phyloP scores from a whole-genome alignment of 2,797 vertebrate species.

The Dipus sagitta region DNA sequence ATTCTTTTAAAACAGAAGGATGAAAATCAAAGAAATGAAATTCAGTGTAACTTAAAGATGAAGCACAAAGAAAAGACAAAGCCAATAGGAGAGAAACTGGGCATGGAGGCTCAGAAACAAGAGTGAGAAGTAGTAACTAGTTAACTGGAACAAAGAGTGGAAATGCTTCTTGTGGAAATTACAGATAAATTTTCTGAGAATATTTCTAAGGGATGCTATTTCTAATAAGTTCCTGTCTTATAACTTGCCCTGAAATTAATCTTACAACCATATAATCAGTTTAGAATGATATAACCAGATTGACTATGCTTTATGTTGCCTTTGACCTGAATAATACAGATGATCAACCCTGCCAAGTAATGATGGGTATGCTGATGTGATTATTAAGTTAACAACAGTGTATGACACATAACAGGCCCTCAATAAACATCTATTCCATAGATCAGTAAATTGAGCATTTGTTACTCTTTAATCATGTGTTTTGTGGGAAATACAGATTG shows the following conservation, averaged over 20 bases:
- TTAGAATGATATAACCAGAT: too few relatives aligned
- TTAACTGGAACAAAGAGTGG: neutral
- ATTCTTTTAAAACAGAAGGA: neutral
- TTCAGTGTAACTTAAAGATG: neutral
- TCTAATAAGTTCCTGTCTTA: too few relatives aligned
- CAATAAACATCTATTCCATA: neutral
- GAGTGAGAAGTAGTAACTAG: neutral
- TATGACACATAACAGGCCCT: neutral
- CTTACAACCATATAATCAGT: too few relatives aligned
- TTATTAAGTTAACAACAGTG: neutral
- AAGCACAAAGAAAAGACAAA: neutral
- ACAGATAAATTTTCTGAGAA: too few relatives aligned
- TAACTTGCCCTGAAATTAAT: too few relatives aligned
- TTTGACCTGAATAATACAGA: too few relatives aligned
- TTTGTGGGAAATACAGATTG: neutral
- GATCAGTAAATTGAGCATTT: neutral
- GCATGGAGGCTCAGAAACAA: neutral
- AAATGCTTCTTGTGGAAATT: too few relatives aligned
- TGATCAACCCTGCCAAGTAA: too few relatives aligned
- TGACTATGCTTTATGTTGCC: too few relatives aligned
- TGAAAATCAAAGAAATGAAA: neutral
- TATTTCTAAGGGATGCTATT: too few relatives aligned
- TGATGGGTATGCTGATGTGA: too few relatives aligned
- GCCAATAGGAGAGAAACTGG: neutral
- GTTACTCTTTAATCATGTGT: neutral